Evolutionary conservation across 2,113 vertebrate species (phyloP).

Genomic region (Chunga burmeisteri): DNA sequence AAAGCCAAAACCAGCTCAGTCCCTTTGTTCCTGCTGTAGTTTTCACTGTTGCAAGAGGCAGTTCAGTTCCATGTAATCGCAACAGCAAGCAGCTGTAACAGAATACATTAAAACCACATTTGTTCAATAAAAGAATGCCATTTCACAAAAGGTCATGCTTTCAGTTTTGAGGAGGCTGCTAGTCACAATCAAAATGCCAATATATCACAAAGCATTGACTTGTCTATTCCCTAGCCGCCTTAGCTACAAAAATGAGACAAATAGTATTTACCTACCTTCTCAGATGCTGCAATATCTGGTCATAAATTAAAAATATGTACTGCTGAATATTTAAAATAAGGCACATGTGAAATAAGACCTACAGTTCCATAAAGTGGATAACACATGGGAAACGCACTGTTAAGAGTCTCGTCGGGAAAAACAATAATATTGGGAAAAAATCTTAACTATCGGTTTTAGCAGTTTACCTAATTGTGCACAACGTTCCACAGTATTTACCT

Average conservation of each 20-base stretch:
- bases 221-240: not conserved
- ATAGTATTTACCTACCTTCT: not conserved
- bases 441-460: not conserved
- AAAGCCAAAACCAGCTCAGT: not conserved
- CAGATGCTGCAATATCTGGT: not conserved
- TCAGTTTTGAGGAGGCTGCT: conserved; percentile 21
- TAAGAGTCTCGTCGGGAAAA: not conserved
- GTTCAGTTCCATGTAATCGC: not conserved
- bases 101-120: conserved; percentile 40
- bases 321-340: not conserved
- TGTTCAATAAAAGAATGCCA: conserved; percentile 41
- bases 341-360: not conserved
- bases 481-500: not conserved
- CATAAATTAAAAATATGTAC: not conserved
- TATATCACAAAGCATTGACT: conserved; percentile 13
- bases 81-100: conserved; percentile 34
- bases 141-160: conserved; percentile 53
- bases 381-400: not conserved
- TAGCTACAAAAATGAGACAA: not conserved
- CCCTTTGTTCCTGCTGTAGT: not conserved
- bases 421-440: not conserved
- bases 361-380: not conserved
- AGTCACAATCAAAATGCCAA: conserved; percentile 42
- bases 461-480: not conserved
- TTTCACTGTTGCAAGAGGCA: not conserved